A percentile compares a stretch with the other conserved stretches of the same genome.
Evolutionary conservation across 2,797 vertebrate genomes (phyloP).

Genomic region (Passerculus sandwichensis): DNA sequence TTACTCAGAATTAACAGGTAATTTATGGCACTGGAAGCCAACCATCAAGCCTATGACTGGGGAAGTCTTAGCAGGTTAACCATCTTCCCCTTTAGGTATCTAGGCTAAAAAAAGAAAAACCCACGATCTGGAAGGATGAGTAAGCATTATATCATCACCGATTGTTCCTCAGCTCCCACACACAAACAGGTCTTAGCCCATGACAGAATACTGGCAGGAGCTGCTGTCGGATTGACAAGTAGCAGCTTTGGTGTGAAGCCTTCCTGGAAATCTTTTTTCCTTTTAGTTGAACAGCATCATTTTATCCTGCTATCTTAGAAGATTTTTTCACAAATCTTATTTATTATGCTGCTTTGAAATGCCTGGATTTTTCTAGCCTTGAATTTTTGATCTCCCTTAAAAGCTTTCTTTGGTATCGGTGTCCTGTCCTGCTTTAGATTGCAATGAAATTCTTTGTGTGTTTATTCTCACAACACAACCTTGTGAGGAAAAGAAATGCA

Average conservation of each 20-base stretch:
- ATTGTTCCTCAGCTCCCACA: slow-evolving; percentile 43
- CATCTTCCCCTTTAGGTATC: neutral
- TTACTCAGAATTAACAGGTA: neutral
- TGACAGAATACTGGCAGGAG: neutral
- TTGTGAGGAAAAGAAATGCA: neutral
- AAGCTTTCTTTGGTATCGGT: neutral
- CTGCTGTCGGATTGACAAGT: neutral
- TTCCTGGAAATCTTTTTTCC: slow-evolving; percentile 24
- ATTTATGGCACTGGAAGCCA: neutral
- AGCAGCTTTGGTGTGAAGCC: neutral
- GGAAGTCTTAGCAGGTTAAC: neutral
- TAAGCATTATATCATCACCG: slow-evolving; percentile 16
- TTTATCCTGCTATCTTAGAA: neutral
- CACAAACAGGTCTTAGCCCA: slow-evolving; percentile 13
- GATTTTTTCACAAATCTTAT: neutral
- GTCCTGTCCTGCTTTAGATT: neutral
- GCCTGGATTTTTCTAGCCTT: slow-evolving; percentile 9
- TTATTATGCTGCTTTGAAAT: slow-evolving; percentile 12
- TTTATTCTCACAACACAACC: neutral
- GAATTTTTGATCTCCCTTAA: slow-evolving; percentile 4
- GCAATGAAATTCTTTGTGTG: neutral
- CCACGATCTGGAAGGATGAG: neutral
- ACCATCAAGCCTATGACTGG: neutral
- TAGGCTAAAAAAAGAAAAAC: neutral
- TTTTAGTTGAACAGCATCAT: neutral